These are phyloP conservation scores for Lutjanus erythropterus DNA, from an alignment of 2,113 vertebrate species.

Conservation along the genomic window DNA sequence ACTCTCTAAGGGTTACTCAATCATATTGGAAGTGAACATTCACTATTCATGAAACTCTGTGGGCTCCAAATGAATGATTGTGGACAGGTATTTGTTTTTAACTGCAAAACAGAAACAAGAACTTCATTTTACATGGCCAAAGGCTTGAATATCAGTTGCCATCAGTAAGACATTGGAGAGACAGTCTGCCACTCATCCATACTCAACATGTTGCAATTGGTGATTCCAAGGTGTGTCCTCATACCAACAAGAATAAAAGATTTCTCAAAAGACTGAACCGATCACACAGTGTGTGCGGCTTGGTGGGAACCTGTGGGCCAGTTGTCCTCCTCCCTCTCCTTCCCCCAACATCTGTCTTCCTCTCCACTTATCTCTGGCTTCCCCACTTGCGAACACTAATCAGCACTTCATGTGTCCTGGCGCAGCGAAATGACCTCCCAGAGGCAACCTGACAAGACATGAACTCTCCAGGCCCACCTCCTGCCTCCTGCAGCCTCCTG, in stretches of 20 bases:
- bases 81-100: conserved; percentile 86
- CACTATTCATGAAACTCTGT: conserved; percentile 25
- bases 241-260: conserved; percentile 27
- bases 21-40: conserved; percentile 24
- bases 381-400: conserved; percentile 77
- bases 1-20: conserved; percentile 34
- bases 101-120: conserved; percentile 82
- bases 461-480: conserved; percentile 69
- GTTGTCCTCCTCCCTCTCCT: conserved; percentile 53
- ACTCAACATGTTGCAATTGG: neutral
- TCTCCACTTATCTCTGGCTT: conserved; percentile 77
- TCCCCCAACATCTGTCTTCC: conserved; percentile 78
- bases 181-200: conserved; percentile 13
- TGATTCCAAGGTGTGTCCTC: conserved; percentile 34
- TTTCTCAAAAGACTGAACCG: conserved; percentile 39
- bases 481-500: conserved; percentile 64
- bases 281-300: conserved; percentile 29
- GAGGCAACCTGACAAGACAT: conserved; percentile 77
- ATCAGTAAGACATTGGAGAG: conserved; percentile 25
- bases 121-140: conserved; percentile 87
- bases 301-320: conserved; percentile 75
- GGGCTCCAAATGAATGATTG: conserved; percentile 13
- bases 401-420: conserved; percentile 77
- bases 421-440: conserved; percentile 67
- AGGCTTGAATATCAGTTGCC: conserved; percentile 13